These are phyloP conservation scores for Xestoiulus laeticollis DNA, from an alignment of 2,888 invertebrate species.

Conservation along the genomic window DNA sequence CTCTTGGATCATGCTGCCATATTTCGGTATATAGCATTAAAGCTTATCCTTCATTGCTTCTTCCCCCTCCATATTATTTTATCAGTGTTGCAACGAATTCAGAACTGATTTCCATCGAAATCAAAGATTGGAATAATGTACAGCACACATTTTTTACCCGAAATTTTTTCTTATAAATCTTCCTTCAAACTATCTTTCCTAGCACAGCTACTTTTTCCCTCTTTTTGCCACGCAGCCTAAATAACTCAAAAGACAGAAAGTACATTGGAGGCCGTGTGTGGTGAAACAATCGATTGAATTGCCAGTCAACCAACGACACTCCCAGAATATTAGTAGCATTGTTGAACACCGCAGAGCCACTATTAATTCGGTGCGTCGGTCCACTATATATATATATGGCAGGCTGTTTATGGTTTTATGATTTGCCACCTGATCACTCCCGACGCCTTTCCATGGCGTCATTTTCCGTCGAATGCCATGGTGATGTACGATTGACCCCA, in stretches of 20 bases:
- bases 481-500: background rate
- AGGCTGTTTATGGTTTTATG: background rate
- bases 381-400: background rate
- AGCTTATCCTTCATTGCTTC: too few species aligned
- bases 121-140: background rate
- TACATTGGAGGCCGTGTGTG: constrained; percentile 11
- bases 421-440: constrained; percentile 6
- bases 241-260: background rate
- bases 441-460: background rate
- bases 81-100: too few species aligned
- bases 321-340: constrained; percentile 39
- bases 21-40: too few species aligned
- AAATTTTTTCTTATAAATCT: background rate
- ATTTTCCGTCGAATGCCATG: background rate
- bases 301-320: constrained; percentile 19
- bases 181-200: constrained; percentile 11
- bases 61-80: too few species aligned
- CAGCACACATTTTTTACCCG: background rate
- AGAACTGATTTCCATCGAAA: background rate
- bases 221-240: background rate
- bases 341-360: constrained; percentile 21
- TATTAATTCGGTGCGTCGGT: background rate
- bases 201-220: background rate
- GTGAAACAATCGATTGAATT: constrained; percentile 41
- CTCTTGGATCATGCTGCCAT: too few species aligned